Percentiles rank a stretch among this genome's conserved stretches.
Conservation (phyloP, 2,113 vertebrate species). For the Rhodinocichla rosea region DNA sequence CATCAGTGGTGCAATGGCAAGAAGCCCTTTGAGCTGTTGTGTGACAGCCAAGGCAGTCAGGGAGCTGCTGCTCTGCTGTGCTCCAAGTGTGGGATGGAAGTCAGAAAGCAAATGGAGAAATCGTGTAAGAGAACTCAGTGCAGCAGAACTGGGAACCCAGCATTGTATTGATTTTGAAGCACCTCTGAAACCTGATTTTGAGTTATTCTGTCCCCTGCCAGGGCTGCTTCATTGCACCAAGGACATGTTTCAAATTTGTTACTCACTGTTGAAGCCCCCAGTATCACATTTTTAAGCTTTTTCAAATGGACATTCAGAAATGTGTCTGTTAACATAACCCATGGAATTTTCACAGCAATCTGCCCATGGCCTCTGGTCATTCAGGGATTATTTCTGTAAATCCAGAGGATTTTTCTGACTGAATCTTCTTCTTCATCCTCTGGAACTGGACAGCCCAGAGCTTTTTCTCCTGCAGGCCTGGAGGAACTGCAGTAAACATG, state of each 20-base stretch:
- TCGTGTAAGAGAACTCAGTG: rapidly evolving
- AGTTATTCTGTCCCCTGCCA: neutral
- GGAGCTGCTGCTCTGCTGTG: neutral
- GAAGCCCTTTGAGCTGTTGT: neutral
- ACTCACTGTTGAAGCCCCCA: neutral
- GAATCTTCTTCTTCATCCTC: neutral
- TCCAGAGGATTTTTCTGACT: neutral
- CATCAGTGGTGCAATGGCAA: neutral
- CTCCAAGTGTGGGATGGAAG: neutral
- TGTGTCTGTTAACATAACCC: rapidly evolving
- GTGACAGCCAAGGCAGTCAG: neutral
- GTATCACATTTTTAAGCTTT: neutral
- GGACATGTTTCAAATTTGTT: neutral
- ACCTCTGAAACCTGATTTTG: neutral
- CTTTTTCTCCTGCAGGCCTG: neutral
- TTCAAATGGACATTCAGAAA: neutral
- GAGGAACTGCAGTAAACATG: neutral
- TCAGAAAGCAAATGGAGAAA: neutral
- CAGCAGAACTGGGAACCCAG: neutral
- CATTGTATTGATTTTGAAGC: neutral
- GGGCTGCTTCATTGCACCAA: neutral
- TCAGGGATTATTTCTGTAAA: neutral
- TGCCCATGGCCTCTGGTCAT: neutral
- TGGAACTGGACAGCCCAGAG: neutral
- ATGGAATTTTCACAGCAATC: neutral